Percentiles rank a stretch among this genome's conserved stretches.
These are phyloP conservation scores for Antennarius maculatus DNA, from an alignment of 2,797 vertebrate genomes.

Conservation along the genomic window DNA sequence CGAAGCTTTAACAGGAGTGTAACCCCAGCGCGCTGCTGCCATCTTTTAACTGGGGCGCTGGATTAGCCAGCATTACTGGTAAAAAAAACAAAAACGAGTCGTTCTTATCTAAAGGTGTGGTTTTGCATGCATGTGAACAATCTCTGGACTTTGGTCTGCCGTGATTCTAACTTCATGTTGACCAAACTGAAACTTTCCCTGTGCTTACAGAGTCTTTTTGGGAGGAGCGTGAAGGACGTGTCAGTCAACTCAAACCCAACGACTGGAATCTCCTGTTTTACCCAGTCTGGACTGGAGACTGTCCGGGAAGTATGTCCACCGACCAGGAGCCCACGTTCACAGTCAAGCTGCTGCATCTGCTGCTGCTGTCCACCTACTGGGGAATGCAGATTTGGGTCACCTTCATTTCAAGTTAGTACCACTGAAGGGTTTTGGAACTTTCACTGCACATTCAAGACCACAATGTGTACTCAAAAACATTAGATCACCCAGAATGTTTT, in stretches of 20 bases:
- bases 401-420: conserved; percentile 82
- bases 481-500: neutral
- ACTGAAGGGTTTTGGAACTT: too few relatives aligned
- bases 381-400: conserved; percentile 91
- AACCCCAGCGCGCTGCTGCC: neutral
- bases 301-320: conserved; percentile 69
- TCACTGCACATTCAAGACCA: too few relatives aligned
- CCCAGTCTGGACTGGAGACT: conserved; percentile 4
- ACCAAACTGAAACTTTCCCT: neutral
- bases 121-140: neutral
- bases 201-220: conserved; percentile 21
- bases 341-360: conserved; percentile 83
- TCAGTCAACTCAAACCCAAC: neutral
- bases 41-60: neutral
- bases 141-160: neutral
- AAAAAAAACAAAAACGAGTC: too few relatives aligned
- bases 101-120: conserved; percentile 6
- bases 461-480: neutral
- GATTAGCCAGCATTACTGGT: neutral
- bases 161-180: neutral
- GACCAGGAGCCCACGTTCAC: conserved; percentile 76
- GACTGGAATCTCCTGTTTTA: neutral
- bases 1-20: neutral
- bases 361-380: conserved; percentile 87
- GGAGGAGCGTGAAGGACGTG: neutral